Percentiles rank a stretch among this genome's conserved stretches.
Evolutionary conservation across 2,113 vertebrate genomes (phyloP).

Genomic region (Beaufortia kweichowensis): DNA sequence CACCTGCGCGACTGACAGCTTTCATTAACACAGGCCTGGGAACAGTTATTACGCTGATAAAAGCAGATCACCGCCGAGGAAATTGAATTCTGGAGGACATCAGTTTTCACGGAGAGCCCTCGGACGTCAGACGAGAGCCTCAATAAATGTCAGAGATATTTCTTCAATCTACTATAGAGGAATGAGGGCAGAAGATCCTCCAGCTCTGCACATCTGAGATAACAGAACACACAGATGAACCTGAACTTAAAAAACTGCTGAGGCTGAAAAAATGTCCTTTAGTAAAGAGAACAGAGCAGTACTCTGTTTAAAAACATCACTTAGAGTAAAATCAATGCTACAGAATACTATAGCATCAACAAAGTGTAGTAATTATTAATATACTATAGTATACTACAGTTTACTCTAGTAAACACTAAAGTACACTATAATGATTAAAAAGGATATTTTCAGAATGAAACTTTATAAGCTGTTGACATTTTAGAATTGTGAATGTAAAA

Average conservation of each 20-base stretch:
- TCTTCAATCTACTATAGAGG: conserved; percentile 16
- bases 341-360: too few species aligned
- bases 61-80: conserved; percentile 13
- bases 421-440: too few species aligned
- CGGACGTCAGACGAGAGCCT: conserved; percentile 8
- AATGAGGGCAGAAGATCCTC: conserved; percentile 2
- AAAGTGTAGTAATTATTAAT: too few species aligned
- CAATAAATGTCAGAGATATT: conserved; percentile 25
- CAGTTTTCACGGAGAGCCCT: conserved; percentile 21
- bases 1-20: conserved; percentile 3
- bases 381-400: too few species aligned
- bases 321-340: too few species aligned
- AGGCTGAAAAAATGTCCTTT: neutral
- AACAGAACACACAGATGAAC: neutral
- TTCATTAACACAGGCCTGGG: conserved; percentile 29
- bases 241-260: neutral
- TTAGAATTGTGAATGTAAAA: too few species aligned
- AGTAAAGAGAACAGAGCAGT: neutral
- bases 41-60: conserved; percentile 30
- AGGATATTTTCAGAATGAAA: too few species aligned
- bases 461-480: too few species aligned
- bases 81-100: conserved; percentile 38
- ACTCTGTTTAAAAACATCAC: neutral
- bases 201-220: conserved; percentile 14
- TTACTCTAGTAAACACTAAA: too few species aligned